phyloP scores from a whole-genome alignment of 2,888 invertebrate genomes.

The Seira ritae region DNA sequence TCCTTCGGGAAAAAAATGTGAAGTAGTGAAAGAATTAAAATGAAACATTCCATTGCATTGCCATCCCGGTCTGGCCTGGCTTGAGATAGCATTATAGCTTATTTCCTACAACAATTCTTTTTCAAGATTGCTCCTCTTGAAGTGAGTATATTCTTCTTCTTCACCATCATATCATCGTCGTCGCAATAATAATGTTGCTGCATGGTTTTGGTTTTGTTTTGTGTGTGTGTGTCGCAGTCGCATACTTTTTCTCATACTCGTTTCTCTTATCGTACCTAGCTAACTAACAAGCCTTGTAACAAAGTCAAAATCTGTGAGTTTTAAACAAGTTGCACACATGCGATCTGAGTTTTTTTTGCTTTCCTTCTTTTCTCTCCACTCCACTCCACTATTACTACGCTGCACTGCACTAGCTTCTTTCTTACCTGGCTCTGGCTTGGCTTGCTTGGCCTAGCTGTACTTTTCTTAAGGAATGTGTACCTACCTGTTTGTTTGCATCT shows the following conservation, averaged over 20 bases:
- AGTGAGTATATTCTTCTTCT: not conserved
- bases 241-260: not conserved
- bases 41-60: not conserved
- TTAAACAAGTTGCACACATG: not conserved
- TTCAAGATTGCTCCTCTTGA: not conserved
- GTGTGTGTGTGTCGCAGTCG: not conserved
- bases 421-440: too few species aligned
- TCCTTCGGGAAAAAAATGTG: too few species aligned
- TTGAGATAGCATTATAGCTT: not conserved
- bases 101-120: conserved; percentile 2
- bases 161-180: not conserved
- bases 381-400: too few species aligned
- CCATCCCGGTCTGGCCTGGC: too few species aligned
- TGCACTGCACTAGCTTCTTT: too few species aligned
- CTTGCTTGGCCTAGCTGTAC: not conserved
- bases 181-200: too few species aligned
- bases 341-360: not conserved
- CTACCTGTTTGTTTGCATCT: conserved; percentile 8
- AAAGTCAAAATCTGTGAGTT: not conserved
- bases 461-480: conserved; percentile 1
- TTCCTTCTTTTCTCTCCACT: not conserved
- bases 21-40: not conserved
- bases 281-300: too few species aligned
- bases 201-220: too few species aligned
- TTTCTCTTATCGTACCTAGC: too few species aligned